phyloP scores from a whole-genome alignment of 2,113 vertebrate species.

The Mormyrus lacerda region DNA sequence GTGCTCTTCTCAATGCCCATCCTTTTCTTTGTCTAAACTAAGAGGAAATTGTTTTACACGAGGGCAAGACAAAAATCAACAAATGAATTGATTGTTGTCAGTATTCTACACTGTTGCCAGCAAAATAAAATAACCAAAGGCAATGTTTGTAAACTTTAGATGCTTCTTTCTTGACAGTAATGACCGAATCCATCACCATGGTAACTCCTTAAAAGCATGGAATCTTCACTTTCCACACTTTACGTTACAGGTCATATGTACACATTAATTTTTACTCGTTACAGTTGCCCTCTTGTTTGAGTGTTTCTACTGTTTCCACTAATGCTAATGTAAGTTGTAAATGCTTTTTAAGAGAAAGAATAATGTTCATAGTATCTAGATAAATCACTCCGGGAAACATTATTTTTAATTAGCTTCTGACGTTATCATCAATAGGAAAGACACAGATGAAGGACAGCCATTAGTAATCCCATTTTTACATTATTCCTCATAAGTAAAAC shows the following conservation, averaged over 20 bases:
- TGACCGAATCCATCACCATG: not conserved
- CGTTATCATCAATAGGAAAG: not conserved
- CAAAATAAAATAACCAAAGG: not conserved
- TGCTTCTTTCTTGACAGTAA: not conserved
- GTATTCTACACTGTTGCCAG: not conserved
- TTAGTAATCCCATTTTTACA: not conserved
- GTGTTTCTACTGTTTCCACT: not conserved
- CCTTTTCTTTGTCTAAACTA: not conserved
- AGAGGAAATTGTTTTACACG: not conserved
- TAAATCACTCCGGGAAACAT: not conserved
- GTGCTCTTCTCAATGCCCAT: slow-evolving; percentile 4
- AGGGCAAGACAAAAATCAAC: not conserved
- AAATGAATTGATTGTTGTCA: not conserved
- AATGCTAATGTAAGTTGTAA: not conserved
- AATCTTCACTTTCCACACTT: not conserved
- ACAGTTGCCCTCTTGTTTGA: not conserved
- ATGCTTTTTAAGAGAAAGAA: not conserved
- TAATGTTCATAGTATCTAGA: not conserved
- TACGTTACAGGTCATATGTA: not conserved
- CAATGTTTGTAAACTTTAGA: not conserved
- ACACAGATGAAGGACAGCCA: not conserved
- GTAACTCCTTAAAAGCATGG: not conserved
- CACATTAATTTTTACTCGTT: not conserved
- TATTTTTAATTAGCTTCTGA: not conserved
- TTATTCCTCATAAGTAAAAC: not conserved